Evolutionary conservation across 1,140 invertebrate species (phyloP).

Genomic region (Papilio xuthus): DNA sequence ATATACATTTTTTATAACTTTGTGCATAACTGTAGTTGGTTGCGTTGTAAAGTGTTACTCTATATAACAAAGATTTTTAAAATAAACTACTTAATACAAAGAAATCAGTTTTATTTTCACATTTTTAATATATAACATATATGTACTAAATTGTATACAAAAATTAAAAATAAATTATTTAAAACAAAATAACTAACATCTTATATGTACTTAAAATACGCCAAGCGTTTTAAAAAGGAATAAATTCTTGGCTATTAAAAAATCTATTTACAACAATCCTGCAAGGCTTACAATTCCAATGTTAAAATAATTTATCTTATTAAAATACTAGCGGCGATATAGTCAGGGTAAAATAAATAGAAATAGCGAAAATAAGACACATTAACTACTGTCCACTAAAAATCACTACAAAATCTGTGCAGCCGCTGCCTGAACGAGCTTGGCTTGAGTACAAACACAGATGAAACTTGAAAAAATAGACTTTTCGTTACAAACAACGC

Average conservation of each 20-base stretch:
- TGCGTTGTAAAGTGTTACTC: constrained; percentile 77
- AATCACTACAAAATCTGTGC: too few relatives aligned
- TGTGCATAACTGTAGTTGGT: constrained; percentile 60
- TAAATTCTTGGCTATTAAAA: neutral
- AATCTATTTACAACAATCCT: neutral
- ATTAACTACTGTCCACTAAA: too few relatives aligned
- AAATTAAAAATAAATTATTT: neutral
- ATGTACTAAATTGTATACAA: neutral
- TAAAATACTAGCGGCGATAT: too few relatives aligned
- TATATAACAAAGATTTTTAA: constrained; percentile 81
- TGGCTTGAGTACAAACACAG: too few relatives aligned
- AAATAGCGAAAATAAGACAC: too few relatives aligned
- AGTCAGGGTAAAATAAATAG: too few relatives aligned
- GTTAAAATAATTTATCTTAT: too few relatives aligned
- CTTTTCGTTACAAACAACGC: too few relatives aligned
- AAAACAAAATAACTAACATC: neutral
- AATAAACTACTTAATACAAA: constrained; percentile 80
- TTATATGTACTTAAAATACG: neutral
- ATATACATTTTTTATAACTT: constrained; percentile 39
- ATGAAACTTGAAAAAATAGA: too few relatives aligned
- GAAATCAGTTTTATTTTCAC: constrained; percentile 61
- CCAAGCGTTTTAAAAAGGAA: neutral
- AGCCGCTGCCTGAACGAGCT: too few relatives aligned
- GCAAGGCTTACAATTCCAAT: too few relatives aligned
- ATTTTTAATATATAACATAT: neutral